phyloP scores from a whole-genome alignment of 1,140 invertebrate species.

The Mizuhopecten yessoensis region DNA sequence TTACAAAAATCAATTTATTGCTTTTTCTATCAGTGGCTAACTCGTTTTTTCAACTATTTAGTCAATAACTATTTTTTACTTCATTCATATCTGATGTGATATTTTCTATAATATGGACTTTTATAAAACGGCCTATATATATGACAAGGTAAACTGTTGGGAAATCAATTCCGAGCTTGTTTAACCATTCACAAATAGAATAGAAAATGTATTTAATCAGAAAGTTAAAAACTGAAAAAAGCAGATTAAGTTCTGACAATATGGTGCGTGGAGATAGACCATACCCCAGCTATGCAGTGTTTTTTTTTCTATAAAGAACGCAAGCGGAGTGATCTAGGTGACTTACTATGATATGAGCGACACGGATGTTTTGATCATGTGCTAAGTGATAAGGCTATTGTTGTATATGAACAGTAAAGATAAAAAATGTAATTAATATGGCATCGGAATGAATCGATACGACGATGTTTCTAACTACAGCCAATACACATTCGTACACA shows the following conservation, averaged over 20 bases:
- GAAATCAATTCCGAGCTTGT: background rate
- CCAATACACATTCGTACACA: background rate
- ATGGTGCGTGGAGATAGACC: background rate
- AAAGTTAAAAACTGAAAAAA: conserved; percentile 16
- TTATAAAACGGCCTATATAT: background rate
- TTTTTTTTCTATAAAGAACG: background rate
- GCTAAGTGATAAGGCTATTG: conserved; percentile 30
- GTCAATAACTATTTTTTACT: conserved; percentile 7
- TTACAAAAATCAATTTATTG: conserved; percentile 1
- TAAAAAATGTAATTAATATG: conserved; percentile 40
- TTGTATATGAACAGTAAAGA: conserved; percentile 35
- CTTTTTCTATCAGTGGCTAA: conserved; percentile 5
- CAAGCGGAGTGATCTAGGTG: conserved; percentile 18
- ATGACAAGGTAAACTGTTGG: background rate
- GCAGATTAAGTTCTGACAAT: conserved; percentile 25
- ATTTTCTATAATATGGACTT: background rate
- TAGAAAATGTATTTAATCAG: conserved; percentile 40
- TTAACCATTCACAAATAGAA: conserved; percentile 35
- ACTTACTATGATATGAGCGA: background rate
- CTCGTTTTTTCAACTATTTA: conserved; percentile 28
- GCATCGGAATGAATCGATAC: background rate
- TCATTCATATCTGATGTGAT: background rate
- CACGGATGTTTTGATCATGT: conserved; percentile 33
- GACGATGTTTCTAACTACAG: background rate
- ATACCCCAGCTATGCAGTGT: background rate